These are phyloP conservation scores for Pedionomus torquatus DNA, from an alignment of 2,113 vertebrate genomes.

Conservation along the genomic window DNA sequence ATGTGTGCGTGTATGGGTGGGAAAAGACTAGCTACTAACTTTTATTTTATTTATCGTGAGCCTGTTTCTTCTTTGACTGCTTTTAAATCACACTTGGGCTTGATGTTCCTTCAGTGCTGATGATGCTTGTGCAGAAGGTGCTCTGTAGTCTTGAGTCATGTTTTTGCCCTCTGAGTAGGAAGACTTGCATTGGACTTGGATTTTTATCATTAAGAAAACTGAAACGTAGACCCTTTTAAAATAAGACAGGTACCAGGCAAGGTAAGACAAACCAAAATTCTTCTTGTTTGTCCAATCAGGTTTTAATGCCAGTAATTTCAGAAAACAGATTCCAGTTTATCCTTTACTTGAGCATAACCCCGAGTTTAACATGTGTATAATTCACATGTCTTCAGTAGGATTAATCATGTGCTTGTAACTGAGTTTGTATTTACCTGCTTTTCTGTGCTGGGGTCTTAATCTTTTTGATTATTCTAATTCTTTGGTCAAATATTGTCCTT, in stretches of 20 bases:
- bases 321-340: not conserved
- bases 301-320: not conserved
- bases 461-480: not conserved
- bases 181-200: constrained; percentile 23
- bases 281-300: not conserved
- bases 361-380: not conserved
- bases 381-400: not conserved
- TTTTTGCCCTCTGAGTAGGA: constrained; percentile 1
- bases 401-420: not conserved
- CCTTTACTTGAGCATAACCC: not conserved
- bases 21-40: constrained; percentile 24
- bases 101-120: not conserved
- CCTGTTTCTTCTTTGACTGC: constrained; percentile 7
- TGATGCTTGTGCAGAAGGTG: not conserved
- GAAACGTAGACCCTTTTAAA: constrained; percentile 28
- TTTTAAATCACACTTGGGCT: not conserved
- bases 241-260: constrained; percentile 40
- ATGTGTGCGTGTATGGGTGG: constrained; percentile 35
- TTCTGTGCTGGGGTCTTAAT: not conserved
- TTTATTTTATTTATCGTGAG: constrained; percentile 24
- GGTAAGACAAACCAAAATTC: constrained; percentile 35
- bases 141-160: not conserved
- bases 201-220: constrained; percentile 3
- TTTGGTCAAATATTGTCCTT: not conserved
- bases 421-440: not conserved